A percentile compares a stretch with the other conserved stretches of the same genome.
These are phyloP conservation scores for Pheosia tremula DNA, from an alignment of 2,888 invertebrate species.

Conservation along the genomic window DNA sequence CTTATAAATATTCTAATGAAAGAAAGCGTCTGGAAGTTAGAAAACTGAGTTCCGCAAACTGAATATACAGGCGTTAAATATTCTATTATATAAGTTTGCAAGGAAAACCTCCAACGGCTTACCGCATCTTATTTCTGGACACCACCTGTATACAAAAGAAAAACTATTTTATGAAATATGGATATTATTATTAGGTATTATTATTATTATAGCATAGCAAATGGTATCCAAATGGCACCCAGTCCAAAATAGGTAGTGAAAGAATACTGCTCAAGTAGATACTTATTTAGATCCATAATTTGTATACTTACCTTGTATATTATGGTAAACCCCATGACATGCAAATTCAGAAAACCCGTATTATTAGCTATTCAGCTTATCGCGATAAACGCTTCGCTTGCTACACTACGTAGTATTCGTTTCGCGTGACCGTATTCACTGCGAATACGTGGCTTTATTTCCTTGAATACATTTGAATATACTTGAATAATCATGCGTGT, in stretches of 20 bases:
- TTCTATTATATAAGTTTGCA: conserved; percentile 11
- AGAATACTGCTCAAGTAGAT: no score
- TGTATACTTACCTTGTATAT: not conserved
- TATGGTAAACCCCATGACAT: conserved; percentile 15
- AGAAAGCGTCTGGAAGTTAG: not conserved
- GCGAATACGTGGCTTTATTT: conserved; percentile 39
- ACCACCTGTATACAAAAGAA: not conserved
- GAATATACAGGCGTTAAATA: conserved; percentile 9
- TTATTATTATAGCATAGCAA: no score
- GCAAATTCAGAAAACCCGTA: conserved; percentile 27
- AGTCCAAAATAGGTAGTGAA: no score
- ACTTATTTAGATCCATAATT: not conserved
- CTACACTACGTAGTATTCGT: conserved; percentile 36
- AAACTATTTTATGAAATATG: no score
- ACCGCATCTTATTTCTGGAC: conserved; percentile 7
- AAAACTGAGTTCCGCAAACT: not conserved
- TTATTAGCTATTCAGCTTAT: conserved; percentile 39
- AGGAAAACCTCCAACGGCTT: conserved; percentile 12
- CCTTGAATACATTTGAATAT: conserved; percentile 37
- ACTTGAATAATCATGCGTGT: conserved; percentile 23
- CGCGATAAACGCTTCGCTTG: conserved; percentile 50
- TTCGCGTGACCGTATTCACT: conserved; percentile 47
- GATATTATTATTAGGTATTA: no score
- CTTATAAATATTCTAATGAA: no score
- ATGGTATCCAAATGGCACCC: no score